Conservation (phyloP, 2,888 invertebrate species). For the Microctonus brassicae region DNA sequence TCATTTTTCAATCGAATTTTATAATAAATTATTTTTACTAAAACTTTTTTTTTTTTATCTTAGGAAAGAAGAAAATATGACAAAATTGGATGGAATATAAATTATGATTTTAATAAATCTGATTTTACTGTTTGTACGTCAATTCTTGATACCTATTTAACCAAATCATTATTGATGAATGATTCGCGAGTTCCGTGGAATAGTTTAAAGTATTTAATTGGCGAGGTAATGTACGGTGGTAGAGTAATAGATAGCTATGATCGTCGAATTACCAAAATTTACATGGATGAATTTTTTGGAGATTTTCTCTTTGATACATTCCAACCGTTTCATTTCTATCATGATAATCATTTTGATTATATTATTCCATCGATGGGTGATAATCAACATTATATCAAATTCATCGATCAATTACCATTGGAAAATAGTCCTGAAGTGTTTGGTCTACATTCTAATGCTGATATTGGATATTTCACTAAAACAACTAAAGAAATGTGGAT, state of each 20-base stretch:
- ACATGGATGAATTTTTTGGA: conserved; percentile 95
- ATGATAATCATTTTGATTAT: conserved; percentile 82
- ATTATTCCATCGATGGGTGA: conserved; percentile 79
- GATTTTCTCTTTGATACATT: conserved; percentile 93
- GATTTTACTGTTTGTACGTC: conserved; percentile 91
- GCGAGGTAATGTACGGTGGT: conserved; percentile 97
- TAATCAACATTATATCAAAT: conserved; percentile 78
- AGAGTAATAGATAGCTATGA: conserved; percentile 93
- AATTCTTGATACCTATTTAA: conserved; percentile 87
- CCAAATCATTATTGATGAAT: conserved; percentile 75
- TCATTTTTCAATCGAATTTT: neutral
- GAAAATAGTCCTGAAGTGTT: conserved; percentile 92
- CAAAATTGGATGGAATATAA: conserved; percentile 95
- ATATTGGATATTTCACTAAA: conserved; percentile 93
- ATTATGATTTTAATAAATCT: conserved; percentile 93
- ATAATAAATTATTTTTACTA: neutral
- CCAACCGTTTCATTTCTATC: conserved; percentile 92
- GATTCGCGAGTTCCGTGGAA: conserved; percentile 86
- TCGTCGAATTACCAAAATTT: conserved; percentile 85
- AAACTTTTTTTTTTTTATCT: conserved; percentile 26
- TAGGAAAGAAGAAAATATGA: conserved; percentile 93
- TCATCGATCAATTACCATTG: conserved; percentile 84
- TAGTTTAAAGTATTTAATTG: conserved; percentile 91
- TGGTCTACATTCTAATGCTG: conserved; percentile 94
- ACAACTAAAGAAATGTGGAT: conserved; percentile 89